These are phyloP conservation scores for Archips xylosteana DNA, from an alignment of 2,888 invertebrate genomes.

Conservation along the genomic window DNA sequence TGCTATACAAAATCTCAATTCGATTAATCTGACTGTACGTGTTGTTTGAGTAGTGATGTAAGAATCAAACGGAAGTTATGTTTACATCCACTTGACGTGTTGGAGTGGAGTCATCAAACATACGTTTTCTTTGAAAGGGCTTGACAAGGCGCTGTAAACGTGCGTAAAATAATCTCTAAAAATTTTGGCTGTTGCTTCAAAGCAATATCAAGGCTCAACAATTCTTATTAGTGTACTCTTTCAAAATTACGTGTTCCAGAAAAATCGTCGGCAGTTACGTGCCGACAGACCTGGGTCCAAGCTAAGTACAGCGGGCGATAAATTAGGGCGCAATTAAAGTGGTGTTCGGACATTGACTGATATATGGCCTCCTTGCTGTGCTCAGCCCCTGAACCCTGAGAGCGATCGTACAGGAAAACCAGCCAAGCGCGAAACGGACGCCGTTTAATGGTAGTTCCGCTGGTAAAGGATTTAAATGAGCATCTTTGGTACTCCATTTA, in stretches of 20 bases:
- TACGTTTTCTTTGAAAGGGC: too few species aligned
- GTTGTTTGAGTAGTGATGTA: too few species aligned
- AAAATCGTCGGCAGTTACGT: neutral
- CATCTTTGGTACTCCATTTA: neutral
- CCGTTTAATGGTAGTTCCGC: constrained; percentile 30
- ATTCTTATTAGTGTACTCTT: neutral
- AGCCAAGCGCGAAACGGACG: constrained; percentile 45
- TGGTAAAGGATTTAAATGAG: constrained; percentile 6
- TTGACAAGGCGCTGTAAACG: too few species aligned
- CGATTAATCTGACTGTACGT: too few species aligned
- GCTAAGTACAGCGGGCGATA: constrained; percentile 59
- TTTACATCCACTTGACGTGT: too few species aligned
- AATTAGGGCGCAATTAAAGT: constrained; percentile 79
- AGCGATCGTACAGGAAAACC: constrained; percentile 66
- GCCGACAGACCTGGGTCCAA: constrained; percentile 13
- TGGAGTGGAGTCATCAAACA: too few species aligned
- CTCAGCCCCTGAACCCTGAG: constrained; percentile 60
- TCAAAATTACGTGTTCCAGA: neutral
- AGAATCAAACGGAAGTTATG: too few species aligned
- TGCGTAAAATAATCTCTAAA: too few species aligned
- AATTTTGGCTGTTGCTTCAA: too few species aligned
- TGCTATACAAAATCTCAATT: too few species aligned
- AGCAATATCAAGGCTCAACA: too few species aligned
- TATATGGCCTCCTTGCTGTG: constrained; percentile 73
- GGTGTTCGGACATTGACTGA: constrained; percentile 78